These are phyloP conservation scores for Pachypsylla venusta DNA, from an alignment of 1,140 invertebrate genomes.

Conservation along the genomic window DNA sequence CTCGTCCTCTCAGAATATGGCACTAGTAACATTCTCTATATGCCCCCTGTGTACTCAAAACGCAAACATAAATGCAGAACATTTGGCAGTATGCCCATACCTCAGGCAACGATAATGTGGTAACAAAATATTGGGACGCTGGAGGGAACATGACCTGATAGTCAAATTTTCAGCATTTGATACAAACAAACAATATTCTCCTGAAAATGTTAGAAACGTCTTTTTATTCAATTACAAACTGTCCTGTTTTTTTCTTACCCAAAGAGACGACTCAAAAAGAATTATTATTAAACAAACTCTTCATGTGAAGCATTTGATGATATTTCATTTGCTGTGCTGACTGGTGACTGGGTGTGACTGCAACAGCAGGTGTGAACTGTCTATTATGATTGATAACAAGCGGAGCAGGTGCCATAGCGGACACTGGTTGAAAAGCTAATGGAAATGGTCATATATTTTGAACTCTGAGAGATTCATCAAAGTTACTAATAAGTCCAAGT, in stretches of 20 bases:
- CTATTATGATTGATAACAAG: slow-evolving; percentile 7
- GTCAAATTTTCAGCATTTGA: too few relatives aligned
- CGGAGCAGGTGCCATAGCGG: not conserved
- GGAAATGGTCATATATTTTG: slow-evolving; percentile 8
- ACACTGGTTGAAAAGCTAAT: not conserved
- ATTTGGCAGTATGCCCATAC: too few relatives aligned
- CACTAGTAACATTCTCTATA: too few relatives aligned
- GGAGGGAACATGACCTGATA: too few relatives aligned
- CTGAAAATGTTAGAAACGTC: too few relatives aligned
- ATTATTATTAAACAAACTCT: slow-evolving; percentile 6
- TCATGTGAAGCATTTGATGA: slow-evolving; percentile 6
- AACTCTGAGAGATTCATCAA: slow-evolving; percentile 1
- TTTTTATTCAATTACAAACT: too few relatives aligned
- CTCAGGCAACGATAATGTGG: too few relatives aligned
- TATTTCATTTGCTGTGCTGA: slow-evolving; percentile 9
- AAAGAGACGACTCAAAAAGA: not conserved
- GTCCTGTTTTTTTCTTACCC: not conserved
- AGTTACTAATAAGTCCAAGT: slow-evolving; percentile 3
- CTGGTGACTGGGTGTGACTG: not conserved
- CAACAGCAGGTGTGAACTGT: slow-evolving; percentile 1
- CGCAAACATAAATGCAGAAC: too few relatives aligned
- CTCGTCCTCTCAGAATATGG: too few relatives aligned
- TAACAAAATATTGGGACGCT: too few relatives aligned
- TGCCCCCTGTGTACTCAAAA: too few relatives aligned
- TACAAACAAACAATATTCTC: too few relatives aligned